Evolutionary conservation across 2,797 vertebrate genomes (phyloP).

Genomic region (Diglossa cyanea): DNA sequence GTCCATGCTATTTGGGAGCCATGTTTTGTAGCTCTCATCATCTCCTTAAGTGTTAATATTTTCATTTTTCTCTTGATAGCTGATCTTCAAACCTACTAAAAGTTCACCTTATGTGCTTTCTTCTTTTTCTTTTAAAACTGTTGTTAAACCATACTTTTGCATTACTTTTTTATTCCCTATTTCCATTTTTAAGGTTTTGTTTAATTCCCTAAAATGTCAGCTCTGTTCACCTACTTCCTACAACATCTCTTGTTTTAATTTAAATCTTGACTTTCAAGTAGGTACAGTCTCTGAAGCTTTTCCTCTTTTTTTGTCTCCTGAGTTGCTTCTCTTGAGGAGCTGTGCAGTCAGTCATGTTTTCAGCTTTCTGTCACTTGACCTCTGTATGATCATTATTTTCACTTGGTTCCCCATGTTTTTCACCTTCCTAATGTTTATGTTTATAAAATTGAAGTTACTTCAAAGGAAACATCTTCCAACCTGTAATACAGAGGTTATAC

Average conservation of each 20-base stretch:
- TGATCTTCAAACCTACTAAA: not conserved
- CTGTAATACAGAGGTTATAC: not conserved
- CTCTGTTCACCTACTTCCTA: not conserved
- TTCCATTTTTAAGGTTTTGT: not conserved
- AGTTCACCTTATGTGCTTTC: not conserved
- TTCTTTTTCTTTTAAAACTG: not conserved
- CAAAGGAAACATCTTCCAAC: not conserved
- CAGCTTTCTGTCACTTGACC: not conserved
- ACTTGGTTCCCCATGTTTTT: not conserved
- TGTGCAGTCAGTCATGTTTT: not conserved
- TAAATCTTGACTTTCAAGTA: not conserved
- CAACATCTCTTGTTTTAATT: not conserved
- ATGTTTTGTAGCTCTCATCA: not conserved
- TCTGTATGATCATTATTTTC: not conserved
- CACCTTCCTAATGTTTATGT: not conserved
- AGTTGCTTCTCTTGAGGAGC: not conserved
- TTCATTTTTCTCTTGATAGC: not conserved
- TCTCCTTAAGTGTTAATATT: conserved; percentile 21
- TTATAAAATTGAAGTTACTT: not conserved
- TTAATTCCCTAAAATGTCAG: conserved; percentile 23
- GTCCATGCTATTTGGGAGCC: not conserved
- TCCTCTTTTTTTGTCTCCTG: not conserved
- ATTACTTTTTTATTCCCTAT: not conserved
- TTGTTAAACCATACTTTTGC: not conserved
- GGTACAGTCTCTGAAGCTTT: not conserved